Percentiles rank a stretch among this genome's conserved stretches.
Evolutionary conservation across 2,888 invertebrate genomes (phyloP).

Genomic region (Callyntrura guangdongensis): DNA sequence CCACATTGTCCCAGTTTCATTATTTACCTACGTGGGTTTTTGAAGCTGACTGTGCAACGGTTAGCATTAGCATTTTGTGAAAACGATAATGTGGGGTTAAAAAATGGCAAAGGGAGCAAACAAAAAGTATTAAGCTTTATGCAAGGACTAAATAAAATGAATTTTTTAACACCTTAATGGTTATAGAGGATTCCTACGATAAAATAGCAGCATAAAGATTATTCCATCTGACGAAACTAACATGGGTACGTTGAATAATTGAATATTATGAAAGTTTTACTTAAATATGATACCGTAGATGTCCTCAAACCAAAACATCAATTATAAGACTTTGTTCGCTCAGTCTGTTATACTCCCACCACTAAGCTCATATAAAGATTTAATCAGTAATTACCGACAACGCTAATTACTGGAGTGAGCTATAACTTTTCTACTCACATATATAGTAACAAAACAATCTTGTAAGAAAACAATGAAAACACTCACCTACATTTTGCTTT

Average conservation of each 20-base stretch:
- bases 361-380: too few relatives aligned
- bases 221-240: too few relatives aligned
- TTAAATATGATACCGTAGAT: too few relatives aligned
- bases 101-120: constrained; percentile 11
- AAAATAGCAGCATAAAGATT: background rate
- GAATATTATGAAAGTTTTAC: background rate
- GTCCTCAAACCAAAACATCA: too few relatives aligned
- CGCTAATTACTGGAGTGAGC: constrained; percentile 16
- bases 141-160: background rate
- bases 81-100: background rate
- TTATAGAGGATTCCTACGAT: background rate
- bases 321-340: too few relatives aligned
- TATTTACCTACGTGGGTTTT: background rate
- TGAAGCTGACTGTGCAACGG: background rate
- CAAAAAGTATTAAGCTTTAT: constrained; percentile 1
- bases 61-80: background rate
- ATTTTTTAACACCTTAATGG: background rate
- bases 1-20: constrained; percentile 37
- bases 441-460: too few relatives aligned
- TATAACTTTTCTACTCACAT: background rate
- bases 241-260: background rate
- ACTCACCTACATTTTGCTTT: too few relatives aligned
- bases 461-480: too few relatives aligned
- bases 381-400: background rate
- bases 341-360: too few relatives aligned